Evolutionary conservation across 1,140 invertebrate genomes (phyloP).

Genomic region (Chrysopa pallens): DNA sequence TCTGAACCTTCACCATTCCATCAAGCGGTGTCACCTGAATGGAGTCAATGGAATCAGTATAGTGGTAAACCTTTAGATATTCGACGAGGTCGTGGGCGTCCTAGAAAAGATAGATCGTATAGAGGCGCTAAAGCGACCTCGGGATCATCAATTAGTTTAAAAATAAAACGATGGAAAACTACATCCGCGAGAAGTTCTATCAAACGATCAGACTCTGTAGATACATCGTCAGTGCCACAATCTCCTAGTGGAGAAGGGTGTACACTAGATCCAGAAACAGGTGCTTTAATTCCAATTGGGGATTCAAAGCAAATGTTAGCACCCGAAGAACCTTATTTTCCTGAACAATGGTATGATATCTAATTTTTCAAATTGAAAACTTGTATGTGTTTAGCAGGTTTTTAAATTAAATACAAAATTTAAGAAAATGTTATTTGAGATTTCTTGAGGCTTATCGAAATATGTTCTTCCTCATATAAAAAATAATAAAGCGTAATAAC

Average conservation of each 20-base stretch:
- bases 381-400: too few relatives aligned
- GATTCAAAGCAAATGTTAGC: constrained; percentile 25
- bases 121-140: constrained; percentile 12
- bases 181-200: constrained; percentile 24
- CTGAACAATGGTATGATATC: constrained; percentile 46
- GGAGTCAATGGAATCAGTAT: constrained; percentile 28
- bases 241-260: constrained; percentile 14
- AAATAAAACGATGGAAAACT: constrained; percentile 23
- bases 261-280: constrained; percentile 18
- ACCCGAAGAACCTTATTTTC: constrained; percentile 53
- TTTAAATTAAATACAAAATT: too few relatives aligned
- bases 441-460: too few relatives aligned
- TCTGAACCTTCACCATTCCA: constrained; percentile 17
- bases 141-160: constrained; percentile 3
- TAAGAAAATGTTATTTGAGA: too few relatives aligned
- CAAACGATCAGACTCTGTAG: constrained; percentile 30
- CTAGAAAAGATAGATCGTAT: constrained; percentile 38
- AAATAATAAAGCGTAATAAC: too few relatives aligned
- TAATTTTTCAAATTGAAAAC: constrained; percentile 1
- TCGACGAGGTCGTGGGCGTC: constrained; percentile 47
- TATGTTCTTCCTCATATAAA: too few relatives aligned
- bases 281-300: constrained; percentile 15
- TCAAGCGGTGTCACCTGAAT: constrained; percentile 31
- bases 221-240: constrained; percentile 25
- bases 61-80: constrained; percentile 38